Evolutionary conservation across 2,888 invertebrate species (phyloP).

Genomic region (Cloeon dipterum): DNA sequence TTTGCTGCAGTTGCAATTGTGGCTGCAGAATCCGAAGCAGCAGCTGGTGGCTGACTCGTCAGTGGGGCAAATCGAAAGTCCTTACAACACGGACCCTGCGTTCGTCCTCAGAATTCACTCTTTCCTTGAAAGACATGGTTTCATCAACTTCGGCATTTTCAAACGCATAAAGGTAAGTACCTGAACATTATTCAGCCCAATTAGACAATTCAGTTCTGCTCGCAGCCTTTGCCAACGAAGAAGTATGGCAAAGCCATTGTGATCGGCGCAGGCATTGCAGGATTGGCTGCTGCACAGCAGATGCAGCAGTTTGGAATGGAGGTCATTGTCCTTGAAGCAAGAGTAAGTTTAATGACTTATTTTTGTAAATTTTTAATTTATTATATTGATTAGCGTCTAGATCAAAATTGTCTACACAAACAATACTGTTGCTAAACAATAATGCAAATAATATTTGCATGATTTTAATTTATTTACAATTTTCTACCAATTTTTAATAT

Average conservation of each 20-base stretch:
- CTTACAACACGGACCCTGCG: constrained; percentile 78
- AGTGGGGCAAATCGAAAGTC: constrained; percentile 55
- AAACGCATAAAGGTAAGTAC: constrained; percentile 61
- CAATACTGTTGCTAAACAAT: no score
- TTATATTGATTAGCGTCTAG: no score
- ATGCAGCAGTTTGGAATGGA: constrained; percentile 90
- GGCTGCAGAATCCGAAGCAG: constrained; percentile 87
- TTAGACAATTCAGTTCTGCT: constrained; percentile 7
- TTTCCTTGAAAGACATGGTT: constrained; percentile 85
- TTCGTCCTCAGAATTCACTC: constrained; percentile 68
- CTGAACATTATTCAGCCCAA: neutral
- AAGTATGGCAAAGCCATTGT: constrained; percentile 32
- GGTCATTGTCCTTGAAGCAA: constrained; percentile 47
- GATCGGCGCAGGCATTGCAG: constrained; percentile 71
- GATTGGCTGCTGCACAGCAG: constrained; percentile 84
- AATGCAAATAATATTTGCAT: no score
- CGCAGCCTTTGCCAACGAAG: constrained; percentile 21
- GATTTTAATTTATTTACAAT: no score
- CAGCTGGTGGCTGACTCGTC: constrained; percentile 68
- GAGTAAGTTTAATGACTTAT: no score
- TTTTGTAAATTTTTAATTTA: no score
- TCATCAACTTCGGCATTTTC: constrained; percentile 94
- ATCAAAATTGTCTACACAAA: no score
- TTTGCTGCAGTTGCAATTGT: constrained; percentile 46
- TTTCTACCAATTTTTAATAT: no score